phyloP scores from a whole-genome alignment of 2,797 vertebrate species.

The Dendrocincla tyrannina region DNA sequence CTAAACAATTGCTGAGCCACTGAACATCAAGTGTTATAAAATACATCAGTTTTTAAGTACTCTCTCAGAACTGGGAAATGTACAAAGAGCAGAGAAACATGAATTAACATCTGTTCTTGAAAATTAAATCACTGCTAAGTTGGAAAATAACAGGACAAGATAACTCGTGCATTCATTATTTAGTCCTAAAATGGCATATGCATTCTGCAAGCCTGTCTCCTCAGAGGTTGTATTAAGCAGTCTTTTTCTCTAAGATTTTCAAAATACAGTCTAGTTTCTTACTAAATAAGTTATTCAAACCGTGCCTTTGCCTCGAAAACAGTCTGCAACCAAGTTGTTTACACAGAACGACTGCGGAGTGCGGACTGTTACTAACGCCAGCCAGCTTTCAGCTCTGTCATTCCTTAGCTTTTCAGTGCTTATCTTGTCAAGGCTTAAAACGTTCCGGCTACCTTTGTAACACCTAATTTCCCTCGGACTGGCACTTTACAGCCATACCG shows the following conservation, averaged over 20 bases:
- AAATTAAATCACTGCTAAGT: not conserved
- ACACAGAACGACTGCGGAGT: fast-evolving
- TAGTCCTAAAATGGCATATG: not conserved
- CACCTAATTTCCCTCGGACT: fast-evolving
- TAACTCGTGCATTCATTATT: not conserved
- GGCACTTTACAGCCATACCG: not conserved
- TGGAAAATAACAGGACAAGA: no score
- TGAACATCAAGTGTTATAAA: not conserved
- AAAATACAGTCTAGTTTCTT: not conserved
- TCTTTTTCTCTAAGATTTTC: not conserved
- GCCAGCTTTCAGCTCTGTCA: not conserved
- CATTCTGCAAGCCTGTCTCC: not conserved
- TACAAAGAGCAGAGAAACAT: not conserved
- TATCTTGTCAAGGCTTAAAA: not conserved
- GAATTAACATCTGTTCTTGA: not conserved
- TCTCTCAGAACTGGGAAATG: not conserved
- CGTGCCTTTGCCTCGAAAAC: not conserved
- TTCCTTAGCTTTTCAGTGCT: not conserved
- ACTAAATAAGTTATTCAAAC: not conserved
- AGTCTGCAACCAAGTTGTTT: not conserved
- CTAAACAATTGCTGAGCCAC: not conserved
- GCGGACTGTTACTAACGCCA: not conserved
- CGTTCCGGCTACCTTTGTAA: fast-evolving
- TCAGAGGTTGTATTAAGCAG: not conserved
- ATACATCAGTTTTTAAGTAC: not conserved